A percentile compares a stretch with the other conserved stretches of the same genome.
Conservation (phyloP, 92 coral and sea anemone species). For the Porites divaricata region DNA sequence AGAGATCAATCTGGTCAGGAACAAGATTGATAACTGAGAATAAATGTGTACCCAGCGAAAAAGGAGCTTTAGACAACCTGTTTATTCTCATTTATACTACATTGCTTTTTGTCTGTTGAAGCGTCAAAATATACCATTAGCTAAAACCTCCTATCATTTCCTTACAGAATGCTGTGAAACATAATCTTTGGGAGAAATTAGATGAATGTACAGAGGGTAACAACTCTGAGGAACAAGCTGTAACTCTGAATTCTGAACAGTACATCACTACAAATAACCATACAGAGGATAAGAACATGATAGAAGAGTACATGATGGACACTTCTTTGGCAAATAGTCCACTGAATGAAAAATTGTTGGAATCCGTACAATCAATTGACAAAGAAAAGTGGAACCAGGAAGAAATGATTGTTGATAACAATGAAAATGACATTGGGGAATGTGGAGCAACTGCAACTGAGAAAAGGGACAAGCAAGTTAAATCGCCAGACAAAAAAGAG, state of each 20-base stretch:
- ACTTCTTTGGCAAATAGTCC: constrained; percentile 10
- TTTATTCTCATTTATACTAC: too few species aligned
- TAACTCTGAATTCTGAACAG: not conserved
- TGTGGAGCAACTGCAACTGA: not conserved
- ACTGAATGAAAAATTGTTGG: constrained; percentile 2
- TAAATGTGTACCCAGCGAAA: too few species aligned
- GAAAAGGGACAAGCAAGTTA: not conserved
- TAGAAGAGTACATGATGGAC: constrained; percentile 9
- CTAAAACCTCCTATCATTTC: not conserved
- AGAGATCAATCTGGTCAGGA: too few species aligned
- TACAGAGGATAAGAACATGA: constrained; percentile 6
- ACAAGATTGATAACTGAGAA: too few species aligned
- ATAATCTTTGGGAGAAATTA: constrained; percentile 46
- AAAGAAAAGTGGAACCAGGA: not conserved
- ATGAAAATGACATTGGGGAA: not conserved
- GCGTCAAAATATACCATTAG: not conserved
- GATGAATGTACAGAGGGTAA: constrained; percentile 6
- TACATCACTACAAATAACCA: not conserved
- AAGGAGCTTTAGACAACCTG: too few species aligned
- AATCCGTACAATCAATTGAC: not conserved
- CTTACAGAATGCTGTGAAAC: constrained; percentile 53
- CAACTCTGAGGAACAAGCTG: not conserved
- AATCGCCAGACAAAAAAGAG: not conserved
- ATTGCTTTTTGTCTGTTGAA: not conserved
- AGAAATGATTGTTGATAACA: not conserved